Evolutionary conservation across 2,113 vertebrate genomes (phyloP).

Genomic region (Trichechus manatus): DNA sequence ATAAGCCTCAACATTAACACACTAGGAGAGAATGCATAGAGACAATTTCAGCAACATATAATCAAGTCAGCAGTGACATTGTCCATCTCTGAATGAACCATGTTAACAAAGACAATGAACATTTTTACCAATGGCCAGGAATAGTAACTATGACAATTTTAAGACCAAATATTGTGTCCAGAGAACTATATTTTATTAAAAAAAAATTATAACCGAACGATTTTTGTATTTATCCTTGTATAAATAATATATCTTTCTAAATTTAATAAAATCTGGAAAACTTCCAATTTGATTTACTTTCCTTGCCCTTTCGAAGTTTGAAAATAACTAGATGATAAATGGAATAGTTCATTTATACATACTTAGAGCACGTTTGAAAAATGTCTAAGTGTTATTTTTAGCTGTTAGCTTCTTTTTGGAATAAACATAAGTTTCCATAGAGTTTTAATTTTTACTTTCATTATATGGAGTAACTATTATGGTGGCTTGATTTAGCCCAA

Average conservation of each 20-base stretch:
- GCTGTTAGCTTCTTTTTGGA: background rate
- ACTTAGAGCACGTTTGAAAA: background rate
- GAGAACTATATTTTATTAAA: slow-evolving; percentile 11
- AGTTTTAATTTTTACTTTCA: background rate
- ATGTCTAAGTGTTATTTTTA: slow-evolving; percentile 6
- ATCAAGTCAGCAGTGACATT: background rate
- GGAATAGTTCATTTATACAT: background rate
- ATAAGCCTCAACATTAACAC: background rate
- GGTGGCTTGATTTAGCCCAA: background rate
- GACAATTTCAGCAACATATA: background rate
- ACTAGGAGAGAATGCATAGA: background rate
- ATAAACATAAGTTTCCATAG: background rate
- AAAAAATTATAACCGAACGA: background rate
- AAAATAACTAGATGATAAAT: background rate
- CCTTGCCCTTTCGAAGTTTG: background rate
- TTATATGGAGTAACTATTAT: background rate
- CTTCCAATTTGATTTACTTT: background rate
- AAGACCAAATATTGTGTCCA: background rate
- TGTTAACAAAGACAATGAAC: background rate
- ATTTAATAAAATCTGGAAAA: slow-evolving; percentile 7
- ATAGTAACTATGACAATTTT: background rate
- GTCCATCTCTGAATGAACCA: background rate
- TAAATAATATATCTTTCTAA: slow-evolving; percentile 14
- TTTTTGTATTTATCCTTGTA: background rate
- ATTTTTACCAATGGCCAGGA: background rate